These are phyloP conservation scores for Recurvirostra avosetta DNA, from an alignment of 2,113 vertebrate genomes.

Conservation along the genomic window DNA sequence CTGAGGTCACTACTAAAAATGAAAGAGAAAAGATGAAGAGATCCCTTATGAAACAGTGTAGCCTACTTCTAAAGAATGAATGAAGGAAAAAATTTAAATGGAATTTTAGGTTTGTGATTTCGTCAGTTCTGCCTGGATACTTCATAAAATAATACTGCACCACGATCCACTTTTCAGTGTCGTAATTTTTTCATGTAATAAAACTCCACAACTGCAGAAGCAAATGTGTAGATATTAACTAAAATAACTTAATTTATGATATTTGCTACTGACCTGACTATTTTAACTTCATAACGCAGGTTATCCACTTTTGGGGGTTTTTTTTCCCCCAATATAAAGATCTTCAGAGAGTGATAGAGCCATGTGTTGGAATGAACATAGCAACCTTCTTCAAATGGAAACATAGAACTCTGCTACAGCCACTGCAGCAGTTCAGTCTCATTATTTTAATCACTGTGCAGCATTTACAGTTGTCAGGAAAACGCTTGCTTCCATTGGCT, in stretches of 20 bases:
- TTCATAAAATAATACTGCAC: background rate
- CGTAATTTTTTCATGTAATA: background rate
- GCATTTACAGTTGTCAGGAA: conserved; percentile 24
- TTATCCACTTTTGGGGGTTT: background rate
- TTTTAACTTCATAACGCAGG: background rate
- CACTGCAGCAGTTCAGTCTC: background rate
- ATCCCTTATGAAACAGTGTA: background rate
- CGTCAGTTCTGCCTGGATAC: background rate
- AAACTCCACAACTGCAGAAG: background rate
- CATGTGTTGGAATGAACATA: background rate
- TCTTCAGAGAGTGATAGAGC: background rate
- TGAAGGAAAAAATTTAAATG: background rate
- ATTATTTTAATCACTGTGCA: conserved; percentile 37
- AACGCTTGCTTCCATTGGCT: background rate
- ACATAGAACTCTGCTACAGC: background rate
- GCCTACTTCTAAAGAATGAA: background rate
- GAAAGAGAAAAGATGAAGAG: background rate
- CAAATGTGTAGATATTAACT: background rate
- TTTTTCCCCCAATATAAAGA: background rate
- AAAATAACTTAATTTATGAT: background rate
- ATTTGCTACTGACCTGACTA: background rate
- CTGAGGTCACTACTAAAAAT: background rate
- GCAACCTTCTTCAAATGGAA: background rate
- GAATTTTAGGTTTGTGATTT: background rate
- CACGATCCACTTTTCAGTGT: background rate